Percentiles rank a stretch among this genome's conserved stretches.
These are phyloP conservation scores for Tetramorium alpestre DNA, from an alignment of 1,140 invertebrate species.

Conservation along the genomic window DNA sequence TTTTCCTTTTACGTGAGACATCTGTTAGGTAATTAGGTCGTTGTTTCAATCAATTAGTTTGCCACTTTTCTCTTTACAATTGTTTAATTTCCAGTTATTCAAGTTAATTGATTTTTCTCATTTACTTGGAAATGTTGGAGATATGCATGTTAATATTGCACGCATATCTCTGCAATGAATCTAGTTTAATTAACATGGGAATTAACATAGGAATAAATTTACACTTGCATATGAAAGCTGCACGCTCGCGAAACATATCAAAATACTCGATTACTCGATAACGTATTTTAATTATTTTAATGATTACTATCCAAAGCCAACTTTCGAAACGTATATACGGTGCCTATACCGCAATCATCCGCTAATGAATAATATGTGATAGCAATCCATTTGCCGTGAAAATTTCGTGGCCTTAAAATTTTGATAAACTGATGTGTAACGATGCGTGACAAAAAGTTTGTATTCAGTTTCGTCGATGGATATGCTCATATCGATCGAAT, in stretches of 20 bases:
- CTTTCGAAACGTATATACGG: conserved; percentile 16
- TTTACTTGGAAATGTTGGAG: not conserved
- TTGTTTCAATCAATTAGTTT: not conserved
- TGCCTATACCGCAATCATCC: not conserved
- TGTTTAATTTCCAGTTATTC: not conserved
- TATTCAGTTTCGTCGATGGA: conserved; percentile 21
- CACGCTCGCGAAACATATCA: not conserved
- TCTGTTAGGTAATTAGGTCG: not conserved
- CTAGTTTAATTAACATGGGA: conserved; percentile 33
- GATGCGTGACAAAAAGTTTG: conserved; percentile 18
- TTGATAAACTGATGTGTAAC: conserved; percentile 27
- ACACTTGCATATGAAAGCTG: not conserved
- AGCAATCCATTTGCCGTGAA: conserved; percentile 6
- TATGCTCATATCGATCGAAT: conserved; percentile 13
- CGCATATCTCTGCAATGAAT: conserved; percentile 4
- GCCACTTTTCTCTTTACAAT: not conserved
- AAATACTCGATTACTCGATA: conserved; percentile 14
- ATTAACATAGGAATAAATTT: conserved; percentile 36
- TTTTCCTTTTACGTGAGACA: not conserved
- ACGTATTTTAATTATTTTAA: conserved; percentile 51
- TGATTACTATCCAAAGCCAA: not conserved
- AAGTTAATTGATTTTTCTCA: conserved; percentile 21
- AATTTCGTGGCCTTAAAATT: conserved; percentile 30
- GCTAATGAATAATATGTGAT: conserved; percentile 50
- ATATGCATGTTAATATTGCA: not conserved